Evolutionary conservation across 30 jellyfish, hydroid and myxozoan genomes (phyloP), one percentile per base, ranked within the genome.

Genomic region (Phacellophora camtschatica): DNA sequence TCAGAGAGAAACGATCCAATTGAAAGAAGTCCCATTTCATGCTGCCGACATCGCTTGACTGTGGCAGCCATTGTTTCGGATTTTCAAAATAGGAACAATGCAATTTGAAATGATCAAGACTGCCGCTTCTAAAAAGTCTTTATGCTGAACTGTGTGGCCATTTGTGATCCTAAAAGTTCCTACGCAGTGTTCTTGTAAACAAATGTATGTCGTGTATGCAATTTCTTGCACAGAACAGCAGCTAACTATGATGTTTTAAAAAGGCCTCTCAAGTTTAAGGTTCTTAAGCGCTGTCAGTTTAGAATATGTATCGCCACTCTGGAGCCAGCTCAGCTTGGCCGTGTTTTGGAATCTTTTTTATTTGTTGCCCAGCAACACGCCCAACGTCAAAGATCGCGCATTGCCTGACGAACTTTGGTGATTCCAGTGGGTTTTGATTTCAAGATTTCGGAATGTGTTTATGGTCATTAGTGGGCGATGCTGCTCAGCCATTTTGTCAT

Each of bases 31-130:
- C 91, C 91, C 91, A 80, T 80, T 35, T 56, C 91, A 80, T 80
- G 74, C 84, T 43, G 91, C 91, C 91, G 91, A 65, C 80, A 80
- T 80, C 84, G 91, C 91, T 78, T 65, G 84, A 28, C 68, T 80
- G 91, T 80, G 84, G 84, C 66, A 35, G 57, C 31, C 77, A 80
- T 80, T 80, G 91, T 80, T 53, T 64, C 22, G 66, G 33, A 36
- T 64, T 80, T 71, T 80, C 77, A 46, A 80, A 80, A 55, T 66
- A 29, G 42, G 16, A 50, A 80, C 91, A 80, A 80, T 28, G 83
- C 58, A 30, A 55, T 66, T 67, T 66, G 72, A 77, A 46, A 80
- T 53, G 77, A 36, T 66, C 91, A 80, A 80, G 84, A 64, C 91
- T 80, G 45, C 91, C 91, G 91, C 35, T 80, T 80, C 61, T 54